These are phyloP conservation scores for Halichoerus grypus DNA, from an alignment of 2,113 vertebrate genomes.

Conservation along the genomic window DNA sequence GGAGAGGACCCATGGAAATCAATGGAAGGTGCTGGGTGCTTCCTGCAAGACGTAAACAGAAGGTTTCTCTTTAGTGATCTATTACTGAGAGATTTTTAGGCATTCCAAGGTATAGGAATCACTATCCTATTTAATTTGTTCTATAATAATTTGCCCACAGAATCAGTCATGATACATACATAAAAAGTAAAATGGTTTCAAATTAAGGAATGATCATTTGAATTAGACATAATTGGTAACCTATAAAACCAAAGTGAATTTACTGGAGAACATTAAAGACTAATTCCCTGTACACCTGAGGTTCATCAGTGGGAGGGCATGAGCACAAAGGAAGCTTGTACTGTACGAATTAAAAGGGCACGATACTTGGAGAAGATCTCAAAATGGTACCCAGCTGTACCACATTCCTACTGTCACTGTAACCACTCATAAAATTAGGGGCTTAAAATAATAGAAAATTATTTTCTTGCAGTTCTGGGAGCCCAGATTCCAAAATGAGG, in stretches of 20 bases:
- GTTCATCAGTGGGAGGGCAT: neutral
- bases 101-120: neutral
- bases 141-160: neutral
- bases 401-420: neutral
- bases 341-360: neutral
- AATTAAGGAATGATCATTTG: neutral
- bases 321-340: neutral
- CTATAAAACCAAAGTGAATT: neutral
- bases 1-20: neutral
- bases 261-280: neutral
- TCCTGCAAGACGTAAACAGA: neutral
- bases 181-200: neutral
- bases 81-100: neutral
- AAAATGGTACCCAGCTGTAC: neutral
- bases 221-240: neutral
- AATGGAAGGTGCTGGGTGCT: neutral
- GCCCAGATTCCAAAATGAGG: neutral
- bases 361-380: neutral
- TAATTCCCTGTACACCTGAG: neutral
- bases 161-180: neutral
- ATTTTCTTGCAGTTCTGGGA: neutral
- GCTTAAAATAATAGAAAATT: neutral
- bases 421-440: neutral
- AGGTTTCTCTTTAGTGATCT: neutral
- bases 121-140: neutral